Conservation (phyloP, 2,888 invertebrate genomes). For the Mimumesa dahlbomi region DNA sequence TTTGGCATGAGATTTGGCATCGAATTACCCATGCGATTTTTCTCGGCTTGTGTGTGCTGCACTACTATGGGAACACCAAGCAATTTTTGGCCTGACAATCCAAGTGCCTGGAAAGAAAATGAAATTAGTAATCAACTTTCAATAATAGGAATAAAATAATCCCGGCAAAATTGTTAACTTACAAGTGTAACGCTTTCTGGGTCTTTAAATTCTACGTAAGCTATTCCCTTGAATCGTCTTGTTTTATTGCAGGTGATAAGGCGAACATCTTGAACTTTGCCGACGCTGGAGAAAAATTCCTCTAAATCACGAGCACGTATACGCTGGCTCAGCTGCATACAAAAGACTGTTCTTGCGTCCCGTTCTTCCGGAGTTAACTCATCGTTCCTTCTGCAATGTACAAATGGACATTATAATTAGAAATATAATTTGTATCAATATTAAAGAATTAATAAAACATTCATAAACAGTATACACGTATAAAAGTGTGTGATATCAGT, state of each 20-base stretch:
- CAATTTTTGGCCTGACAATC: conserved; percentile 96
- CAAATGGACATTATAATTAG: conserved; percentile 2
- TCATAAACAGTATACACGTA: no score
- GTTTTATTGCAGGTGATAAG: conserved; percentile 99
- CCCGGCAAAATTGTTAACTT: conserved; percentile 75
- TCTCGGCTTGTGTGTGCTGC: conserved; percentile 98
- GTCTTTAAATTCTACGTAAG: conserved; percentile 99
- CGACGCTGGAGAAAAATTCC: conserved; percentile 99
- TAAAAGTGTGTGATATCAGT: no score
- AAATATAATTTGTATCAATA: no score
- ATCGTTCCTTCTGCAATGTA: conserved; percentile 69
- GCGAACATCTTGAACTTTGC: conserved; percentile 98
- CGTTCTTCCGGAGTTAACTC: conserved; percentile 97
- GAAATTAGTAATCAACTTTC: background rate
- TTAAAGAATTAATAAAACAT: no score
- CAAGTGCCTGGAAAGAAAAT: conserved; percentile 87
- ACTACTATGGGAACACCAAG: conserved; percentile 98
- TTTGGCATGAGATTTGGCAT: conserved; percentile 93
- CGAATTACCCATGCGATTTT: conserved; percentile 94
- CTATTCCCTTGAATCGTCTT: conserved; percentile 98
- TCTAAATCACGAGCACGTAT: conserved; percentile 97
- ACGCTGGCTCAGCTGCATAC: conserved; percentile 98
- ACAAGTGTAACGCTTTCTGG: conserved; percentile 97
- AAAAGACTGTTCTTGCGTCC: conserved; percentile 99
- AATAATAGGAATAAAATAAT: background rate